Evolutionary conservation across 2,888 invertebrate species (phyloP).

Genomic region (Megaustenia siamemsis): DNA sequence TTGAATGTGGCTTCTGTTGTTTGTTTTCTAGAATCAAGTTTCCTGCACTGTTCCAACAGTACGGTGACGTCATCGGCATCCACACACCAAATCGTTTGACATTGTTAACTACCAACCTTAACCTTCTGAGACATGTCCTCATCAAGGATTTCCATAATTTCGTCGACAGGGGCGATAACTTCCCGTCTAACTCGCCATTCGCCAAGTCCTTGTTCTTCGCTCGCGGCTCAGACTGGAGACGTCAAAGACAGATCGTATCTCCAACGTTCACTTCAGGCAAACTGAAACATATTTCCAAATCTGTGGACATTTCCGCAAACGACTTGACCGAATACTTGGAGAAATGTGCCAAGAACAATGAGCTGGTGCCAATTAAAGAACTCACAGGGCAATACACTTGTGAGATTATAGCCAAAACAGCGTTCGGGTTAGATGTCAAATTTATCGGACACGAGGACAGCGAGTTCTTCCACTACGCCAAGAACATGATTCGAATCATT

Average conservation of each 20-base stretch:
- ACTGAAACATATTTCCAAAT: slow-evolving; percentile 29
- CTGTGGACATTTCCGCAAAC: slow-evolving; percentile 1
- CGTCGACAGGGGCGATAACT: not conserved
- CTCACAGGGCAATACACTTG: slow-evolving; percentile 15
- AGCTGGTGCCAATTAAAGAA: slow-evolving; percentile 14
- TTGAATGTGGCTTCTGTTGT: too few species aligned
- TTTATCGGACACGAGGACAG: slow-evolving; percentile 23
- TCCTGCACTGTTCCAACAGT: not conserved
- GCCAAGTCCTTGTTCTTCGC: slow-evolving; percentile 43
- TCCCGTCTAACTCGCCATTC: slow-evolving; percentile 11
- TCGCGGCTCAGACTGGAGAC: slow-evolving; percentile 15
- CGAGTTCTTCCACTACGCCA: slow-evolving; percentile 27
- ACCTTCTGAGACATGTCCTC: slow-evolving; percentile 30
- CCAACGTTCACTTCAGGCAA: slow-evolving; percentile 42
- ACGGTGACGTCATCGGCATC: slow-evolving; percentile 36
- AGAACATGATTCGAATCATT: not conserved
- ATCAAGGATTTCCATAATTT: slow-evolving; percentile 50
- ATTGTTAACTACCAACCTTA: slow-evolving; percentile 30
- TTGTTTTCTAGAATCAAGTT: not conserved
- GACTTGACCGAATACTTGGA: slow-evolving; percentile 14
- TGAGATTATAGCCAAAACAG: slow-evolving; percentile 47
- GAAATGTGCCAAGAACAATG: not conserved
- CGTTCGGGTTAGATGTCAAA: slow-evolving; percentile 35
- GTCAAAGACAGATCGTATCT: slow-evolving; percentile 37
- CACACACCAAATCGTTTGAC: not conserved